Percentiles rank a stretch among this genome's conserved stretches.
Evolutionary conservation across 2,113 vertebrate genomes (phyloP).

Genomic region (Osmerus eperlanus): DNA sequence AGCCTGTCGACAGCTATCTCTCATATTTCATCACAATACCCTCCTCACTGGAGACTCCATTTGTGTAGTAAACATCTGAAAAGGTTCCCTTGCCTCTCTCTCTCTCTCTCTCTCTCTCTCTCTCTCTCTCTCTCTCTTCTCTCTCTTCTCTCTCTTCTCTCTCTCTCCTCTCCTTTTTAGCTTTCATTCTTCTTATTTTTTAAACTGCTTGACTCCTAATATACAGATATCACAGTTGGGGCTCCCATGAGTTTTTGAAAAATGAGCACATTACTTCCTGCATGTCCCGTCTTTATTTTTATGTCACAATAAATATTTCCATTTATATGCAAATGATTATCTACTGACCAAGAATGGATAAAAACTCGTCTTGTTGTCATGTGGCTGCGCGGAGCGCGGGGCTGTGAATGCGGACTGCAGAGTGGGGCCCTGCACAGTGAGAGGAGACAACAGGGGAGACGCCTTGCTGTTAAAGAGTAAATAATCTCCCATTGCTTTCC

Average conservation of each 20-base stretch:
- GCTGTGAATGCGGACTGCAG: conserved; percentile 40
- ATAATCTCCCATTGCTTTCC: conserved; percentile 77
- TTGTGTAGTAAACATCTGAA: conserved; percentile 72
- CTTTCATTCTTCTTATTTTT: conserved; percentile 62
- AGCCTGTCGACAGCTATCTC: conserved; percentile 64
- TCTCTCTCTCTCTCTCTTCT: neutral
- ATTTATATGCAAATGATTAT: conserved; percentile 84
- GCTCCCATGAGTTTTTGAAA: conserved; percentile 68
- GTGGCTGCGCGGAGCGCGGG: conserved; percentile 53
- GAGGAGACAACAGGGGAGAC: conserved; percentile 28
- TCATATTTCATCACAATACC: conserved; percentile 57
- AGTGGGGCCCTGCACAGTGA: conserved; percentile 45
- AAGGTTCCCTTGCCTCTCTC: conserved; percentile 55
- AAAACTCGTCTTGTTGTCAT: conserved; percentile 73
- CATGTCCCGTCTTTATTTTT: conserved; percentile 56
- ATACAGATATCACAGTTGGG: conserved; percentile 69
- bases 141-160: neutral
- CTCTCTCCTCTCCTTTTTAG: conserved; percentile 18
- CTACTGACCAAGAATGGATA: conserved; percentile 78
- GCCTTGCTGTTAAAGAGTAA: conserved; percentile 69
- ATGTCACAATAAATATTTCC: conserved; percentile 78
- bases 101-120: conserved; percentile 3
- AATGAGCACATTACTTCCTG: conserved; percentile 73
- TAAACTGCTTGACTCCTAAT: conserved; percentile 72
- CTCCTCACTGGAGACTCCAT: conserved; percentile 62